These are phyloP conservation scores for Gymnorhina tibicen DNA, from an alignment of 2,113 vertebrate genomes.

Conservation along the genomic window DNA sequence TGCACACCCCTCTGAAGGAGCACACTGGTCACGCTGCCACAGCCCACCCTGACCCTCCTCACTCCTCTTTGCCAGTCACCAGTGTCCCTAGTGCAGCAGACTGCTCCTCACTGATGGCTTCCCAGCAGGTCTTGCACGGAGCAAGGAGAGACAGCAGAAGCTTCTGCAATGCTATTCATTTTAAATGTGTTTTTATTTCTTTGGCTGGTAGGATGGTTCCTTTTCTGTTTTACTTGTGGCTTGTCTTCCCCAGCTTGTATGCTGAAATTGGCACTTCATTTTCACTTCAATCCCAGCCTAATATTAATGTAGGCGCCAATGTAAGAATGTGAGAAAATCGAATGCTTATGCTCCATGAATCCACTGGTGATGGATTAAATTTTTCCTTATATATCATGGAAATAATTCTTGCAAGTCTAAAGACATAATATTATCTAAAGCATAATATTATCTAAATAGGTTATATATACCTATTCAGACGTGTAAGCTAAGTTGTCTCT, in stretches of 20 bases:
- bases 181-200: background rate
- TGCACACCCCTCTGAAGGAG: fast-evolving
- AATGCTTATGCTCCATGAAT: background rate
- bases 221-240: background rate
- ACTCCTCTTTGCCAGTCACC: background rate
- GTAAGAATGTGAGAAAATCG: conserved; percentile 43
- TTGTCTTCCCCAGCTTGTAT: conserved; percentile 35
- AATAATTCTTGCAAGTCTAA: background rate
- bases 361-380: conserved; percentile 35
- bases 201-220: background rate
- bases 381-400: conserved; percentile 33
- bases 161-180: background rate
- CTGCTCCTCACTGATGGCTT: background rate
- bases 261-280: conserved; percentile 57
- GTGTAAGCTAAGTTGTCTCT: background rate
- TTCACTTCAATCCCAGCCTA: conserved; percentile 11
- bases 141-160: fast-evolving
- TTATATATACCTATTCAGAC: background rate
- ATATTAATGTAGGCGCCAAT: conserved; percentile 6
- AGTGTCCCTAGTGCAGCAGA: background rate
- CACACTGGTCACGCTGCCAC: fast-evolving
- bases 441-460: no score
- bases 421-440: background rate
- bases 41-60: background rate
- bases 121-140: background rate